Percentiles rank a stretch among this genome's conserved stretches.
Conservation (phyloP, 2,797 vertebrate genomes). For the Pseudomugil tenellus region DNA sequence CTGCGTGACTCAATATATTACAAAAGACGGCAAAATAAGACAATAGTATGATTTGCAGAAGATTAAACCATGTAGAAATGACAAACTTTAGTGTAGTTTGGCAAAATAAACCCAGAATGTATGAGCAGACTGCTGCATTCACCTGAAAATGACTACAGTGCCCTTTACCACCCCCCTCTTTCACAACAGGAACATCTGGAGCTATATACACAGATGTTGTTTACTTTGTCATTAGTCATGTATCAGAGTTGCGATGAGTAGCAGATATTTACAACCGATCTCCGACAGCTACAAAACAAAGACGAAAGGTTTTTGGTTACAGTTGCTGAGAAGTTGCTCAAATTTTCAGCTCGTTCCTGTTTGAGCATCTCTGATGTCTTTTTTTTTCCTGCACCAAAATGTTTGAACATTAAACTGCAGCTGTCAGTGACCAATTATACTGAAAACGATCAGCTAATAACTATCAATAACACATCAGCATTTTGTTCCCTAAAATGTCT, state of each 20-base stretch:
- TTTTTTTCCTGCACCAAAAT: neutral
- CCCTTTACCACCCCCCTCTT: slow-evolving; percentile 41
- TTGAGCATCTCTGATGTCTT: neutral
- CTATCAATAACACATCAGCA: neutral
- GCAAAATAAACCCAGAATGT: neutral
- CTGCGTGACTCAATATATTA: slow-evolving; percentile 19
- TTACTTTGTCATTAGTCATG: slow-evolving; percentile 12
- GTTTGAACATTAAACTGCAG: slow-evolving; percentile 5
- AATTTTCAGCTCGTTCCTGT: neutral
- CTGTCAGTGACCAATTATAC: neutral
- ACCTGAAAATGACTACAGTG: slow-evolving; percentile 51
- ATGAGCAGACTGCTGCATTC: slow-evolving; percentile 65
- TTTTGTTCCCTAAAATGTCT: neutral
- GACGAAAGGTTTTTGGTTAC: slow-evolving; percentile 21
- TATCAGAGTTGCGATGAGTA: slow-evolving; percentile 4
- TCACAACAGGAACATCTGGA: slow-evolving; percentile 49
- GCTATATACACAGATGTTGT: slow-evolving; percentile 32
- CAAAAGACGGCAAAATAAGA: slow-evolving; percentile 36
- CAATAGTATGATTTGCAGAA: neutral
- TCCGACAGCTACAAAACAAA: slow-evolving; percentile 35
- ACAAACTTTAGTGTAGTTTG: slow-evolving; percentile 8
- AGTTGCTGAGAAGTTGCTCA: neutral
- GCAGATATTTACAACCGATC: slow-evolving; percentile 23
- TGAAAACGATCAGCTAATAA: neutral
- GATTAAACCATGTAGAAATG: neutral